Evolutionary conservation across 1,140 invertebrate genomes (phyloP).

Genomic region (Micrasema longulum): DNA sequence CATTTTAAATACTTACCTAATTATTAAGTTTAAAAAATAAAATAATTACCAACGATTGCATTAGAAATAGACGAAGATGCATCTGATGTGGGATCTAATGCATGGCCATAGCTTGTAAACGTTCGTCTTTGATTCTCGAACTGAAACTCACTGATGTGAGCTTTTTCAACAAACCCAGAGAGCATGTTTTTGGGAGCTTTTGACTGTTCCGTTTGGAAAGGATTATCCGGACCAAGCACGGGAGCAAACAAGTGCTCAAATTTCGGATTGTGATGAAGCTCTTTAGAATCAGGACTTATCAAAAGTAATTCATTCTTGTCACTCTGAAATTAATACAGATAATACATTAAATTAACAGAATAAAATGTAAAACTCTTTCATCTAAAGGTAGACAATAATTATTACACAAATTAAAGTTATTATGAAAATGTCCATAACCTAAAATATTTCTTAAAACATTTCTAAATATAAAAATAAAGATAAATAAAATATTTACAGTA

Average conservation of each 20-base stretch:
- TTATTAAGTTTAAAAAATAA: too few species aligned
- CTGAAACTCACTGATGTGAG: constrained; percentile 96
- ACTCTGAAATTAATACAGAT: constrained; percentile 61
- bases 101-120: constrained; percentile 96
- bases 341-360: too few species aligned
- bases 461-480: too few species aligned
- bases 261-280: constrained; percentile 87
- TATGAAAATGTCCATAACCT: too few species aligned
- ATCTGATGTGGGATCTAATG: constrained; percentile 92
- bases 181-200: constrained; percentile 90
- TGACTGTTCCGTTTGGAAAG: constrained; percentile 90
- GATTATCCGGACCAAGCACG: constrained; percentile 90
- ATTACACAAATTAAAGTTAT: too few species aligned
- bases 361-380: too few species aligned
- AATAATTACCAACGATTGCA: constrained; percentile 76
- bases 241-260: constrained; percentile 93
- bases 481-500: constrained; percentile 67
- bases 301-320: constrained; percentile 70
- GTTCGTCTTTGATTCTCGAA: constrained; percentile 98
- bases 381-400: too few species aligned
- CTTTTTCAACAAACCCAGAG: constrained; percentile 94
- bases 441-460: too few species aligned
- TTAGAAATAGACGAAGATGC: constrained; percentile 71
- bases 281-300: constrained; percentile 79
- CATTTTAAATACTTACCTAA: too few species aligned